These are phyloP conservation scores for Cygnus buccinator DNA, from an alignment of 2,113 vertebrate species.

Conservation along the genomic window DNA sequence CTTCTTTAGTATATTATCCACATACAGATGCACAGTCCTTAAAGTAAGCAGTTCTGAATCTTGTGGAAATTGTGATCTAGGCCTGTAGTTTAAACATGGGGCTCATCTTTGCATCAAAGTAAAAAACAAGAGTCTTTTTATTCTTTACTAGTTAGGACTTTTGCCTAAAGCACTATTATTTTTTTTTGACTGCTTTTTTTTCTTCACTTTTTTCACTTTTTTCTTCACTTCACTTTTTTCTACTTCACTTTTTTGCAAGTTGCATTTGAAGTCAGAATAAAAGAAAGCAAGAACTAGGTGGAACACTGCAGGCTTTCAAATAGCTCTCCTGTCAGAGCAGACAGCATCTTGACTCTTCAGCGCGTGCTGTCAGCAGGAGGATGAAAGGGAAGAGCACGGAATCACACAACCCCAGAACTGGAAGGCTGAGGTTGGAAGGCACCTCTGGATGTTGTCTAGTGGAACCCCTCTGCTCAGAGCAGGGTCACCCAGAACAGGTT, in stretches of 20 bases:
- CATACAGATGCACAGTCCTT: neutral
- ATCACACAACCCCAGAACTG: neutral
- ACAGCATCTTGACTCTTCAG: neutral
- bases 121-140: neutral
- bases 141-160: neutral
- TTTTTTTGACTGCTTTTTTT: neutral
- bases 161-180: neutral
- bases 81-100: neutral
- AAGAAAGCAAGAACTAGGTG: neutral
- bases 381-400: neutral
- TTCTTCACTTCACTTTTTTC: neutral
- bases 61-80: neutral
- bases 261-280: neutral
- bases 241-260: neutral
- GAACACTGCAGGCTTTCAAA: neutral
- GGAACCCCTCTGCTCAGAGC: accelerated
- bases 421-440: neutral
- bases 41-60: neutral
- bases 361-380: neutral
- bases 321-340: neutral
- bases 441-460: neutral
- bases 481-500: neutral
- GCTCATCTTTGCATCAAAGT: neutral
- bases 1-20: neutral
- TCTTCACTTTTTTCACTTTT: neutral